A percentile compares a stretch with the other conserved stretches of the same genome.
Evolutionary conservation across 2,888 invertebrate species (phyloP).

Genomic region (Aphelenchoides bicaudatus): DNA sequence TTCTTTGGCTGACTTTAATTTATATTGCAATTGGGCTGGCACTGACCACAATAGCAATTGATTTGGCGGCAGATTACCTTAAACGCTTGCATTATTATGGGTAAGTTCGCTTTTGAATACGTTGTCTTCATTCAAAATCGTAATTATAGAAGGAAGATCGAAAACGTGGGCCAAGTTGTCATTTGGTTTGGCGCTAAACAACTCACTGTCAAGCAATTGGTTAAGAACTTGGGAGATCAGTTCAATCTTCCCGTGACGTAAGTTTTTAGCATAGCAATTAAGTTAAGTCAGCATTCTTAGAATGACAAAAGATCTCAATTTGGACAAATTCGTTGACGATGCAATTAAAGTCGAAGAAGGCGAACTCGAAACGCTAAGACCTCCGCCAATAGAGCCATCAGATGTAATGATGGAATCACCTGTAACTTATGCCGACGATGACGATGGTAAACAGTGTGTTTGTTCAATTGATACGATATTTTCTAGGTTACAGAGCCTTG

Average conservation of each 20-base stretch:
- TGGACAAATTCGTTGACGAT: constrained; percentile 58
- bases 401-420: constrained; percentile 30
- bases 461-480: background rate
- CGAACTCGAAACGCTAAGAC: constrained; percentile 52
- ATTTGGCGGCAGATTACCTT: constrained; percentile 56
- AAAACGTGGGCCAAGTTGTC: constrained; percentile 55
- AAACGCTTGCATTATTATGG: constrained; percentile 57
- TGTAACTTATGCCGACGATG: constrained; percentile 36
- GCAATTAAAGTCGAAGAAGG: constrained; percentile 58
- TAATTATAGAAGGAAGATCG: constrained; percentile 57
- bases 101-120: no score
- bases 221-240: constrained; percentile 56
- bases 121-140: no score
- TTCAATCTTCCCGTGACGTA: constrained; percentile 54
- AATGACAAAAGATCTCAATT: constrained; percentile 43
- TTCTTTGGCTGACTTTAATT: constrained; percentile 54
- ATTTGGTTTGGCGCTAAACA: constrained; percentile 55
- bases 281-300: background rate
- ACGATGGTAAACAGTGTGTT: constrained; percentile 29
- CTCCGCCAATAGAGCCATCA: constrained; percentile 51
- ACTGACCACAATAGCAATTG: constrained; percentile 57
- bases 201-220: constrained; percentile 55
- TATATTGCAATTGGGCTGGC: constrained; percentile 57
- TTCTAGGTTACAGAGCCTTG: constrained; percentile 32
- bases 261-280: constrained; percentile 28